Base-by-base conservation (phyloP, 1,140 invertebrate genomes). In the Fopius arisanus region DNA sequence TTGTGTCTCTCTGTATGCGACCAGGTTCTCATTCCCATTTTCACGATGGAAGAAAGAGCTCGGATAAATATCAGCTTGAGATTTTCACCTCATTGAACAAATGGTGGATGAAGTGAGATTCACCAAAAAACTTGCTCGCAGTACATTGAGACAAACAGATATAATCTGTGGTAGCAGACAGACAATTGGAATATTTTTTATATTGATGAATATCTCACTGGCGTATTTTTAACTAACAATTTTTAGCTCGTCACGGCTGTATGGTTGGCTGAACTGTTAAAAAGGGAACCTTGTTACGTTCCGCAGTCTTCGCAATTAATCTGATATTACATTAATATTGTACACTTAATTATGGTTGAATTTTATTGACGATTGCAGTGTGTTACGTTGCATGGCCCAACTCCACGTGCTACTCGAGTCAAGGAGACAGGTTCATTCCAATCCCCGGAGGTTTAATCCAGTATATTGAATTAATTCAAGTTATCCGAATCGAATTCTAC, bases 241-340 rank as follows among this genome's bases (percentile, higher is more conserved):
- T 84, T 87, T 87, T 88, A 88, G 87, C 86, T 88, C 86, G 82
- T 86, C 86, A 88, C 86, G 84, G 87, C 86, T 87, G 84, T 88
- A 85, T 88, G 84, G 84, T 88, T 88, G 86, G 86, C 87, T 88
- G 87, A 87, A 88, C 85, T 88, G 87, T 88, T 87, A 59, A 88
- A 84, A 88, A 88, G 85, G 86, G 87, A 88, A 88, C 86, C 87
- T 87, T 88, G 84, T 81, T 88, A 88, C 86, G 86, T 88, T 88
- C 87, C 87, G 79, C 86, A 88, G 86, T 88, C 86, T 85, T 86
- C 87, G 82, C 85, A 86, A 87, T 82, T 80, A 75, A 75, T 65
- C 51, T 40, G 43, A 43, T 16, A 62, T 74, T 71, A 71, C 67
- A 54, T 26, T 65, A 33, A 67, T 81, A 77, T 78, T 80, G 81